Evolutionary conservation across 2,888 invertebrate species (phyloP).

Genomic region (Sclerodermus sp.): DNA sequence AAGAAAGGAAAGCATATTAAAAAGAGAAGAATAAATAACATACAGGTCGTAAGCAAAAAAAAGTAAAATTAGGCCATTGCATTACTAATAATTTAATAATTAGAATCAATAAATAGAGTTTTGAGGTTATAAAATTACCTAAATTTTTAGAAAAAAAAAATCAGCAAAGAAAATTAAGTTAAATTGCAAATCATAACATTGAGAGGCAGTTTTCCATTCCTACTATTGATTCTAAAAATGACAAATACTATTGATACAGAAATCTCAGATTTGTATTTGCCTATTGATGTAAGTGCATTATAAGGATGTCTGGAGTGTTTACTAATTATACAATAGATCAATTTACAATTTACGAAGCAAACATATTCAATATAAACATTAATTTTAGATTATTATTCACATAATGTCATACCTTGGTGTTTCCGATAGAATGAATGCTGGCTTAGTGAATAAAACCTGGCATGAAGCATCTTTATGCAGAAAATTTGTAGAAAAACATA

Average conservation of each 20-base stretch:
- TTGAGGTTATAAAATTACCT: too few relatives aligned
- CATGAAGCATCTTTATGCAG: conserved; percentile 68
- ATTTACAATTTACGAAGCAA: background rate
- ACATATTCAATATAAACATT: background rate
- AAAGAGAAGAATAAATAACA: too few relatives aligned
- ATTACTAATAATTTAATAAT: too few relatives aligned
- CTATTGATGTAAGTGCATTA: conserved; percentile 31
- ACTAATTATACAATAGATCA: background rate
- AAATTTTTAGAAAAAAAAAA: too few relatives aligned
- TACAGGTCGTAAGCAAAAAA: too few relatives aligned
- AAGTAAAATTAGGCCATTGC: too few relatives aligned
- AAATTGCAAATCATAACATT: too few relatives aligned
- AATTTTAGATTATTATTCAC: conserved; percentile 64
- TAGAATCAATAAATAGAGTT: too few relatives aligned
- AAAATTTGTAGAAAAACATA: conserved; percentile 62
- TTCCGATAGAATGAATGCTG: conserved; percentile 68
- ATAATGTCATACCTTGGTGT: conserved; percentile 67
- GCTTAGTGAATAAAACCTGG: conserved; percentile 69
- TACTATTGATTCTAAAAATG: background rate
- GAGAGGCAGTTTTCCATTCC: too few relatives aligned
- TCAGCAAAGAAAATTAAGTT: too few relatives aligned
- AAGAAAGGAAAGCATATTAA: too few relatives aligned
- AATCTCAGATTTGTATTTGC: conserved; percentile 17
- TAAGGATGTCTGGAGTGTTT: background rate
- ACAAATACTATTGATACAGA: background rate